Base-by-base conservation (phyloP, 2,113 vertebrate species). In the Apus apus region DNA sequence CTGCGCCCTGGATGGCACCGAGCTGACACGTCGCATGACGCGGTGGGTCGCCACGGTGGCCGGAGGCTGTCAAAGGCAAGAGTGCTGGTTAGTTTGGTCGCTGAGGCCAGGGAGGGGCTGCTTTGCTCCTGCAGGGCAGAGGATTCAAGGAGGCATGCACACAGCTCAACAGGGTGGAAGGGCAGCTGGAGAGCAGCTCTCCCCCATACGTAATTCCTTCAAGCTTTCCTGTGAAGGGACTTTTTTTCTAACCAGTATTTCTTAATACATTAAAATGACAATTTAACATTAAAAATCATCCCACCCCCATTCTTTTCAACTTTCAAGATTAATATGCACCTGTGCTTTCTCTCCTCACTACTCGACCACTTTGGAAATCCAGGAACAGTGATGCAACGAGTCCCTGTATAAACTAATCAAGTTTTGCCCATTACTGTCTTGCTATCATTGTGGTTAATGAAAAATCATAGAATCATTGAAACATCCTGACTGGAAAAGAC, bases 1-100 rank as follows among this genome's bases (percentile, higher is more conserved):
- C 98, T 99, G 99, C 7, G 99, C 98, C 97, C 99, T 98, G 93
- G 99, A 99, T 53, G 99, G 99, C 95, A 99, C 99, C 32, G 99
- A 99, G 75, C 99, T 99, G 89, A 99, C 99, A 82, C 99, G 98
- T 73, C 99, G 97, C 98, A 99, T 99, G 61, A 98, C 99, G 89
- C 99, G 98, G 74, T 95, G 98, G 60, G 97, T 94, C 81, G 98
- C 93, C 12, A 96, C 56, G 11, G 93, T 97, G 61, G 96, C 97
- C 57, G 98, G 94, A 51, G 98, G 97, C 98, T 99, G 90, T 90
- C 71, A 38, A 94, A 90, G 93, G 38, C 68, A 86, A 90, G 96
- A 93, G 54, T 53, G 43, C 72, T 30, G 1, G 5, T 67, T 11
- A 82, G 32, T 26, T 65, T 48, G 23, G 25, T 7, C 43, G 6